A percentile compares a stretch with the other conserved stretches of the same genome.
phyloP scores from a whole-genome alignment of 2,888 invertebrate genomes.

The Rhagium mordax region DNA sequence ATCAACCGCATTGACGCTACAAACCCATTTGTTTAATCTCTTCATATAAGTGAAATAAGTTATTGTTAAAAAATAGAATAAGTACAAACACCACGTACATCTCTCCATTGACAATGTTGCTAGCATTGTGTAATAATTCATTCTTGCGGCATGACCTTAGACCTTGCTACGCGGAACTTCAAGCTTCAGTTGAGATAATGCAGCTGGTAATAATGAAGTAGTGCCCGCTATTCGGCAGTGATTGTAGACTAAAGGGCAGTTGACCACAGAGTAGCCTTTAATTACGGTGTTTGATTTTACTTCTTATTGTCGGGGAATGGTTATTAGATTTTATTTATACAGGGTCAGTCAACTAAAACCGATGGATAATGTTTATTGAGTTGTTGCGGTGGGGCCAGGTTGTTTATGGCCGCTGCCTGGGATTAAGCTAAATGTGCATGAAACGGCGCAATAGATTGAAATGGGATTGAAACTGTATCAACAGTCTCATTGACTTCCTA shows the following conservation, averaged over 20 bases:
- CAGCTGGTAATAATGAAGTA: slow-evolving; percentile 49
- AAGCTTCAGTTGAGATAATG: slow-evolving; percentile 57
- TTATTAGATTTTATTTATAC: slow-evolving; percentile 23
- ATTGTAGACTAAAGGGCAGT: slow-evolving; percentile 46
- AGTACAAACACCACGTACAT: not conserved
- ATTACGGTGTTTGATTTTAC: slow-evolving; percentile 33
- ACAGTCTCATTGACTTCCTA: no score
- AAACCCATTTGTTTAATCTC: not conserved
- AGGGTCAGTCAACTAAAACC: not conserved
- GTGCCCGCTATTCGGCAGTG: slow-evolving; percentile 42
- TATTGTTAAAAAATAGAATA: not conserved
- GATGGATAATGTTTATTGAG: not conserved
- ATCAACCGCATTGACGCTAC: not conserved
- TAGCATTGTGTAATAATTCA: slow-evolving; percentile 42
- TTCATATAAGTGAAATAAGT: not conserved
- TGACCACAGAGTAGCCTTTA: slow-evolving; percentile 36
- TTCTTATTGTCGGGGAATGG: slow-evolving; percentile 9
- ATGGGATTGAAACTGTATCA: no score
- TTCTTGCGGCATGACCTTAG: slow-evolving; percentile 57
- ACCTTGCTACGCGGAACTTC: slow-evolving; percentile 64
- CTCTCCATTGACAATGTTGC: slow-evolving; percentile 37
- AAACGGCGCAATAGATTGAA: no score
- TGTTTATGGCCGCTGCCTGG: no score
- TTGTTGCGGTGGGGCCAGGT: no score
- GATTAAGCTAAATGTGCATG: no score